phyloP scores from a whole-genome alignment of 1,140 invertebrate species.

The Polypedilum pembai region DNA sequence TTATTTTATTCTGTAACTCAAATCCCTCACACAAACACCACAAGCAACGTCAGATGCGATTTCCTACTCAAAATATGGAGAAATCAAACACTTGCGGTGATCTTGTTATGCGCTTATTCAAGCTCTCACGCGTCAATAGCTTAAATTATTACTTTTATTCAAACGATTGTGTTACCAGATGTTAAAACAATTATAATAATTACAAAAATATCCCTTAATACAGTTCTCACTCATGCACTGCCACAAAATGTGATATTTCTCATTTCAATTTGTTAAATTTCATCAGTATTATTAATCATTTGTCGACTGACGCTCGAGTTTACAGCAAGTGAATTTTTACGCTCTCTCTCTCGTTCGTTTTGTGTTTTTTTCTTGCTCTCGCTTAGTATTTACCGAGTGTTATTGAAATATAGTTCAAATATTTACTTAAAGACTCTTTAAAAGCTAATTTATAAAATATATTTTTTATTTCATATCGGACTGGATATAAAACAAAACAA shows the following conservation, averaged over 20 bases:
- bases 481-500: background rate
- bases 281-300: conserved; percentile 25
- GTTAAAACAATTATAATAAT: background rate
- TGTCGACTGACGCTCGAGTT: conserved; percentile 2
- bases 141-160: background rate
- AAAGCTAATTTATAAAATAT: background rate
- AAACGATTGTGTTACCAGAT: background rate
- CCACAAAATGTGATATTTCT: background rate
- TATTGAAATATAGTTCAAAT: background rate
- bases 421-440: background rate
- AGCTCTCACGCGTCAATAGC: background rate
- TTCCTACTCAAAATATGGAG: too few species aligned
- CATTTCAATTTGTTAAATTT: conserved; percentile 10
- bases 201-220: too few species aligned
- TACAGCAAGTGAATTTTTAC: conserved; percentile 4
- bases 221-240: too few species aligned
- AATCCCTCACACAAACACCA: too few species aligned
- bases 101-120: background rate
- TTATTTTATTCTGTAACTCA: too few species aligned
- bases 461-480: background rate
- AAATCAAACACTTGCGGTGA: background rate
- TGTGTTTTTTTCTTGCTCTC: conserved; percentile 13
- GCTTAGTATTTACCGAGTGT: background rate
- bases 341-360: background rate
- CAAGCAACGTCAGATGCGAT: too few species aligned